Percentiles rank a stretch among this genome's conserved stretches.
These are phyloP conservation scores for Isotomurus palustris DNA, from an alignment of 2,888 invertebrate species.

Conservation along the genomic window DNA sequence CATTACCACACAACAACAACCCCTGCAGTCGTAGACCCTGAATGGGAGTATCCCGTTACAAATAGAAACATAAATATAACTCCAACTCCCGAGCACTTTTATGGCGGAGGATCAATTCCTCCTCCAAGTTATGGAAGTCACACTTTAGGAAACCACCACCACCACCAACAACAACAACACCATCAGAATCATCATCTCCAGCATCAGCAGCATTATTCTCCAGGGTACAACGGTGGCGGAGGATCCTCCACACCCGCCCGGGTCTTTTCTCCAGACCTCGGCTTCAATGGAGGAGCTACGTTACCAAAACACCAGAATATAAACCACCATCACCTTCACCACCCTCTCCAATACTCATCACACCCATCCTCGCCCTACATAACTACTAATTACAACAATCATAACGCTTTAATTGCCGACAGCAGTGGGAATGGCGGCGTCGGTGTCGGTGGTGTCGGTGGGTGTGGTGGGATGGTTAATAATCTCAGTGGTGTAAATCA, in stretches of 20 bases:
- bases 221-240: neutral
- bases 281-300: neutral
- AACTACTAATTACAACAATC: constrained; percentile 2
- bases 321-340: constrained; percentile 17
- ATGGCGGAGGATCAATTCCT: constrained; percentile 4
- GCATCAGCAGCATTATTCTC: neutral
- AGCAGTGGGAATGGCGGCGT: too few relatives aligned
- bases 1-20: too few relatives aligned
- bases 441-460: too few relatives aligned
- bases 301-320: neutral
- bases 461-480: constrained; percentile 24
- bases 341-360: constrained; percentile 4
- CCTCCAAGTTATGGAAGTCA: too few relatives aligned
- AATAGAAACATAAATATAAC: constrained; percentile 11
- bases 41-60: constrained; percentile 25
- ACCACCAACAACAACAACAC: constrained; percentile 6
- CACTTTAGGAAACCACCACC: too few relatives aligned
- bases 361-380: too few relatives aligned
- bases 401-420: neutral
- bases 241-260: constrained; percentile 4
- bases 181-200: constrained; percentile 12
- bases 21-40: constrained; percentile 5
- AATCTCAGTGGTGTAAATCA: constrained; percentile 19
- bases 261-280: constrained; percentile 6
- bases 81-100: constrained; percentile 9